Conservation (phyloP, 2,888 invertebrate genomes). For the Caenorhabditis plicata region DNA sequence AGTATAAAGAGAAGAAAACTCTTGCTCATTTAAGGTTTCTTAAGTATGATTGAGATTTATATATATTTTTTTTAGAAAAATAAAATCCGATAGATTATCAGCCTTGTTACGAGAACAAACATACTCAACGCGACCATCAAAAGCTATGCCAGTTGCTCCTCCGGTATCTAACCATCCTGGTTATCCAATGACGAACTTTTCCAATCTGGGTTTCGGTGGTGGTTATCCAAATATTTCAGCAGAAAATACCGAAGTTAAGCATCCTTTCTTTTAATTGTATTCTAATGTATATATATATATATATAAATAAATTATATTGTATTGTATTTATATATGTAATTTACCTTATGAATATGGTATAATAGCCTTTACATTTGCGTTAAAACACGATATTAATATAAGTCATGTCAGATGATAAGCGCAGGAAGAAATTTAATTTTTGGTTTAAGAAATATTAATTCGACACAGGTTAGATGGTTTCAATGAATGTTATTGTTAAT, state of each 20-base stretch:
- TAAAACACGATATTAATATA: too few species aligned
- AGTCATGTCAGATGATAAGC: too few species aligned
- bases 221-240: conserved; percentile 24
- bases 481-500: too few species aligned
- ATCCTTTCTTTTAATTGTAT: conserved; percentile 21
- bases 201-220: conserved; percentile 15
- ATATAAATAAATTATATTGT: background rate
- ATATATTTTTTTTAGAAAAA: conserved; percentile 72
- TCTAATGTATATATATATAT: background rate
- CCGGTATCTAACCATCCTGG: conserved; percentile 10
- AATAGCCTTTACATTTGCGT: too few species aligned
- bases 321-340: too few species aligned
- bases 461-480: too few species aligned
- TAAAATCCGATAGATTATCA: conserved; percentile 90
- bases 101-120: conserved; percentile 67
- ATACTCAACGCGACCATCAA: conserved; percentile 8
- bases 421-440: too few species aligned
- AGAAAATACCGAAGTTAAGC: conserved; percentile 10
- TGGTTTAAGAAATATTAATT: too few species aligned
- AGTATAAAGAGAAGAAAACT: conserved; percentile 78
- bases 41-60: conserved; percentile 56
- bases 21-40: conserved; percentile 73
- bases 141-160: background rate
- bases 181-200: conserved; percentile 19
- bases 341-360: too few species aligned